These are phyloP conservation scores for Pseudonaja textilis DNA, from an alignment of 2,113 vertebrate genomes.

Conservation along the genomic window DNA sequence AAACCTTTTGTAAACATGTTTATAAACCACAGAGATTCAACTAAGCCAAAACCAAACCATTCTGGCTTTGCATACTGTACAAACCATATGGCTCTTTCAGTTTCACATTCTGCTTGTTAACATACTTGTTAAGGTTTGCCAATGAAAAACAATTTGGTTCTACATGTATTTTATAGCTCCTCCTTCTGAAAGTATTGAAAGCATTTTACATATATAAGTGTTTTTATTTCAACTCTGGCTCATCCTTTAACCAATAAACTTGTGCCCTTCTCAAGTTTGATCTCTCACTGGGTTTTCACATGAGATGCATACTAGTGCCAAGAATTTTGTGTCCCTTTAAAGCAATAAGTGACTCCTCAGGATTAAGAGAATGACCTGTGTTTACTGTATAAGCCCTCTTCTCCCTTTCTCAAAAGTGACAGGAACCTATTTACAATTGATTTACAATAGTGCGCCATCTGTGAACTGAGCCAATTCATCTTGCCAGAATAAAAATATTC, in stretches of 20 bases:
- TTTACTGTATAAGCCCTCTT: not conserved
- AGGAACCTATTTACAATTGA: conserved; percentile 29
- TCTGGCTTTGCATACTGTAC: not conserved
- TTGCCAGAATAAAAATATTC: conserved; percentile 40
- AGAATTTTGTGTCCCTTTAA: not conserved
- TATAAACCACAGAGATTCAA: not conserved
- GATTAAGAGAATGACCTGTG: not conserved
- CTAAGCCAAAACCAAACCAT: not conserved
- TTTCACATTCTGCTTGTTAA: not conserved
- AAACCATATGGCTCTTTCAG: not conserved
- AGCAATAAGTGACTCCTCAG: not conserved
- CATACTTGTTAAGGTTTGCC: not conserved
- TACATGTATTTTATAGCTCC: not conserved
- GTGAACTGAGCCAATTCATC: conserved; percentile 28
- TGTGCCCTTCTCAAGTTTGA: not conserved
- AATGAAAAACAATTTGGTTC: not conserved
- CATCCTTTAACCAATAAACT: not conserved
- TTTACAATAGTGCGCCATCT: conserved; percentile 27
- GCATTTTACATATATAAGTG: not conserved
- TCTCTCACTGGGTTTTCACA: conserved; percentile 15
- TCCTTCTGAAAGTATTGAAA: not conserved
- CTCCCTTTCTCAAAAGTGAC: conserved; percentile 17
- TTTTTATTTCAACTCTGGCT: conserved; percentile 12
- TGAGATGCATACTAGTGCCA: not conserved
- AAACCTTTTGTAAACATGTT: not conserved